Base-by-base conservation (phyloP, 2,797 vertebrate species). In the Tokudaia tokunoshimensis region DNA sequence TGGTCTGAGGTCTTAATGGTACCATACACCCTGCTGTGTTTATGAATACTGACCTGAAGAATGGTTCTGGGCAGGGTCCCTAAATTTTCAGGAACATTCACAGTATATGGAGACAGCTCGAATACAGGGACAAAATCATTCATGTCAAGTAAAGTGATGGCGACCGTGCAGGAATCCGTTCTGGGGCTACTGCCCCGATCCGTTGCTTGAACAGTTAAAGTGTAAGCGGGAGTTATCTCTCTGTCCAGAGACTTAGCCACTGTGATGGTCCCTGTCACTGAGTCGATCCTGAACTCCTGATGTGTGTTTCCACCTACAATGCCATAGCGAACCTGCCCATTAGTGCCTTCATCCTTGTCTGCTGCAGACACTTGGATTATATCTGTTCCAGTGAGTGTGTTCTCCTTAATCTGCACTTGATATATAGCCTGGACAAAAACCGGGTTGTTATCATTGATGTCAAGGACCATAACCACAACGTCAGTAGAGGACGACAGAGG, bases 361-460 rank as follows among this genome's bases (percentile, higher is more conserved):
- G 98, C 96, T 31, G 99, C 99, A 0, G 98, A 98, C 61, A 99
- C 99, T 95, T 99, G 99, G 57, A 99, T 97, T 63, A 99, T 98
- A 74, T 99, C 99, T 0, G 99, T 99, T 1, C 99, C 99, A 0
- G 99, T 99, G 95, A 99, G 97, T 26, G 98, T 99, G 96, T 99
- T 98, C 98, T 99, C 99, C 6, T 98, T 98, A 0, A 99, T 99
- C 97, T 99, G 99, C 6, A 99, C 99, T 97, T 99, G 99, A 57
- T 99, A 99, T 90, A 99, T 97, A 67, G 99, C 99, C 97, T 99
- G 99, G 0, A 99, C 99, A 98, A 99, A 99, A 90, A 98, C 98
- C 0, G 99, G 99, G 3, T 98, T 99, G 98, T 99, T 99, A 97
- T 99, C 99, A 1, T 99, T 99, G 47, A 99, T 98, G 13, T 99